These are phyloP conservation scores for Nothoprocta perdicaria DNA, from an alignment of 2,113 vertebrate genomes.

Conservation along the genomic window DNA sequence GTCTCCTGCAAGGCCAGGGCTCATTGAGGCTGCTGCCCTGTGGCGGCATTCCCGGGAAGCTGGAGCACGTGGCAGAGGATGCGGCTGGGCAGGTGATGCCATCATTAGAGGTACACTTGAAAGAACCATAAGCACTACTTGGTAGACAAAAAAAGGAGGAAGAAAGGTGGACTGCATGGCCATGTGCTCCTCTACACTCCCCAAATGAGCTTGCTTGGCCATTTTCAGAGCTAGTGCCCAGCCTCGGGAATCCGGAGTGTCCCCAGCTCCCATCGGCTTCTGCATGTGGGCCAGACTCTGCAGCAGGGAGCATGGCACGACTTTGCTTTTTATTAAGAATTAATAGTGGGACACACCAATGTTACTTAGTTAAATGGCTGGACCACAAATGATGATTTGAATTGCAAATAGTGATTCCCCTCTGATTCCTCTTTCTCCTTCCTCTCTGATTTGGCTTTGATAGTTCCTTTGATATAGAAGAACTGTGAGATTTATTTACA, in stretches of 20 bases:
- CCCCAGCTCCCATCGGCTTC: not conserved
- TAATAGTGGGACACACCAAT: not conserved
- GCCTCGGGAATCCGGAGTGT: not conserved
- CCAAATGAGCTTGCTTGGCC: not conserved
- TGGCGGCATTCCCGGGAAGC: not conserved
- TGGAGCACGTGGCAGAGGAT: not conserved
- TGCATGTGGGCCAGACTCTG: not conserved
- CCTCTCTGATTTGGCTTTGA: slow-evolving; percentile 35
- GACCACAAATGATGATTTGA: slow-evolving; percentile 40
- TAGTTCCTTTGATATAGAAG: slow-evolving; percentile 58
- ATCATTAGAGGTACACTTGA: not conserved
- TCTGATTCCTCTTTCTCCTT: slow-evolving; percentile 10
- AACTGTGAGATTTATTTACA: slow-evolving; percentile 41
- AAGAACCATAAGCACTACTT: not conserved
- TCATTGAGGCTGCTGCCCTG: not conserved
- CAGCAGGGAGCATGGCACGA: not conserved
- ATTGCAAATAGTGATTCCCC: slow-evolving; percentile 46
- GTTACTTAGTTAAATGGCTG: not conserved
- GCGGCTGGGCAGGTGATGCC: not conserved
- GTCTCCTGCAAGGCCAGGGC: not conserved
- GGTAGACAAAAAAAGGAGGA: not conserved
- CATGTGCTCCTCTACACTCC: not conserved
- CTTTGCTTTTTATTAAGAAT: not conserved
- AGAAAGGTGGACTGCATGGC: not conserved
- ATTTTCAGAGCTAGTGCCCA: not conserved